Conservation (phyloP, 2,797 vertebrate genomes). For the Urocyon cinereoargenteus region DNA sequence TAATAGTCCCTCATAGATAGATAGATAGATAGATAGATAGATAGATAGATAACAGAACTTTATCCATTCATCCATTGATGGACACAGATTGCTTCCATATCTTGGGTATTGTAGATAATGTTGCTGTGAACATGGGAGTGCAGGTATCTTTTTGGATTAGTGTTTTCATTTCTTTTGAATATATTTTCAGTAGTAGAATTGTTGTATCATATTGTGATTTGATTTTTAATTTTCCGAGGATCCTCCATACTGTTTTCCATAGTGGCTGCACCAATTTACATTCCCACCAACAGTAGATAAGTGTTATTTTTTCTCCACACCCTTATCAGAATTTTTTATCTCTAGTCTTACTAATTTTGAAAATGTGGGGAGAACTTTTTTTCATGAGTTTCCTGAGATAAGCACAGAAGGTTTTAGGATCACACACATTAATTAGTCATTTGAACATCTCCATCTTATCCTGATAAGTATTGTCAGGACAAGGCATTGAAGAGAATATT, state of each 20-base stretch:
- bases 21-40: neutral
- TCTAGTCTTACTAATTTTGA: neutral
- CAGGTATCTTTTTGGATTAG: neutral
- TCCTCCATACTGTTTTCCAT: neutral
- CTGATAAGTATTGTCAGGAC: neutral
- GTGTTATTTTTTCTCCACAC: neutral
- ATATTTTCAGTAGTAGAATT: neutral
- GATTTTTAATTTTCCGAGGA: neutral
- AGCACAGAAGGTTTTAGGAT: neutral
- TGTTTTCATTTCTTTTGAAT: neutral
- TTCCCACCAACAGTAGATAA: neutral
- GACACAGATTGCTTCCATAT: neutral
- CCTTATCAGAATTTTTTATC: neutral
- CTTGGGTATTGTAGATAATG: neutral
- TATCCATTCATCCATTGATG: neutral
- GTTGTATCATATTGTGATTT: neutral
- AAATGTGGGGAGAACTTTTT: neutral
- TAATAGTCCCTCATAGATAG: neutral
- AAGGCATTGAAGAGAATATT: conserved; percentile 31
- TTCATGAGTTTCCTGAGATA: neutral
- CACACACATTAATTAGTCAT: neutral
- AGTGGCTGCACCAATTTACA: neutral
- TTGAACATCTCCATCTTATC: neutral
- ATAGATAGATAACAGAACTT: neutral
- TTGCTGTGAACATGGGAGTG: neutral